Evolutionary conservation across 2,797 vertebrate genomes (phyloP), one percentile per base, ranked within the genome.

Genomic region (Platyrinchus mystaceus): DNA sequence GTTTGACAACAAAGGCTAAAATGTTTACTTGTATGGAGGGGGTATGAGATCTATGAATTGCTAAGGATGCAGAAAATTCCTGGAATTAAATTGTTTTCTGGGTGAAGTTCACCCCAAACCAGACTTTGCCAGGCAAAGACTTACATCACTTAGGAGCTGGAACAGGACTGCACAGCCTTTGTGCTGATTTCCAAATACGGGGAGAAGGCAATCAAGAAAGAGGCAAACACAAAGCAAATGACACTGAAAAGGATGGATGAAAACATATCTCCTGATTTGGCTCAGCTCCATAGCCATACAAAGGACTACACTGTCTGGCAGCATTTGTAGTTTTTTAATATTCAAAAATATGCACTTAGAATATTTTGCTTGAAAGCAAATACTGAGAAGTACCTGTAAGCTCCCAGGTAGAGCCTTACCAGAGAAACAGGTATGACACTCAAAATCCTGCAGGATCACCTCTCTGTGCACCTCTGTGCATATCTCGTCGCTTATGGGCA

Each of bases 181-280:
- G 50, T 69, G 73, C 78, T 68, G 26, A 32, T 92, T 64, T 56
- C 36, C 56, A 28, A 46, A 79, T 41, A 50, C 0, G 2, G 17
- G 21, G 47, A 90, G 60, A 89, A 64, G 28, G 60, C 41, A 34
- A 69, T 23, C 36, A 75, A 63, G 82, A 89, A 73, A 34, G 52
- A 88, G 41, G 23, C 59, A 84, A 90, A 52, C 69, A 67, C 34
- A 37, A 19, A 89, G 62, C 43, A 73, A 89, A 92, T 76, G 23
- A 84, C 43, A 46, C n/a, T 59, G 70, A 55, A 85, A 88, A 90
- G 67, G 58, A 80, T 6, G 28, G 78, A 84, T 67, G 62, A 85
- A 96, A 93, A 73, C 27, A 27, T 63, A 67, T 92, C 80, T 84
- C 49, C 77, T 68, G 26, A 63, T 91, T 52, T 95, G 88, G 90